phyloP scores from a whole-genome alignment of 2,888 invertebrate genomes.

The Lepidochrysops patricia region DNA sequence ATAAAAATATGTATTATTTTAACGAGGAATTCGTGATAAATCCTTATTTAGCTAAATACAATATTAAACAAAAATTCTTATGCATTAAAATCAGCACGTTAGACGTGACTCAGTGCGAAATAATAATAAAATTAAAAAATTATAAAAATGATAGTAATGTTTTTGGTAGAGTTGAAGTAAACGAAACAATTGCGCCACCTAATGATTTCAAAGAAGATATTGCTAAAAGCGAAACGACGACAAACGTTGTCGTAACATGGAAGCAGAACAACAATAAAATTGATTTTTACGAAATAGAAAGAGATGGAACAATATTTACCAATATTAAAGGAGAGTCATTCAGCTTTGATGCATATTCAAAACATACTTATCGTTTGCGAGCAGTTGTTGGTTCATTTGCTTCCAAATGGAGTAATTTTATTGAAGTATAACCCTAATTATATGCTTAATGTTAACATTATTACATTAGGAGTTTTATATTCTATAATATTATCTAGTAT shows the following conservation, averaged over 20 bases:
- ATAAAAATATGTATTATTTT: conserved; percentile 41
- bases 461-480: no score
- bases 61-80: conserved; percentile 39
- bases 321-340: conserved; percentile 37
- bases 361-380: conserved; percentile 47
- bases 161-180: conserved; percentile 33
- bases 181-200: conserved; percentile 32
- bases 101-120: conserved; percentile 41
- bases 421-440: conserved; percentile 36
- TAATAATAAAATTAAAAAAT: conserved; percentile 47
- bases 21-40: conserved; percentile 43
- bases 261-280: conserved; percentile 28
- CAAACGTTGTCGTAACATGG: conserved; percentile 44
- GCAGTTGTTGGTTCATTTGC: conserved; percentile 36
- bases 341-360: conserved; percentile 37
- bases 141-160: conserved; percentile 35
- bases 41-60: conserved; percentile 39
- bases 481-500: neutral
- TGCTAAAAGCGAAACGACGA: conserved; percentile 35
- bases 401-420: conserved; percentile 52
- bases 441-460: conserved; percentile 18
- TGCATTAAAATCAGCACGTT: conserved; percentile 46
- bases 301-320: conserved; percentile 45
- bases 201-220: conserved; percentile 32
- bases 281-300: conserved; percentile 52